Base-by-base conservation (phyloP, 1,140 invertebrate species). In the Heterodera carotae region DNA sequence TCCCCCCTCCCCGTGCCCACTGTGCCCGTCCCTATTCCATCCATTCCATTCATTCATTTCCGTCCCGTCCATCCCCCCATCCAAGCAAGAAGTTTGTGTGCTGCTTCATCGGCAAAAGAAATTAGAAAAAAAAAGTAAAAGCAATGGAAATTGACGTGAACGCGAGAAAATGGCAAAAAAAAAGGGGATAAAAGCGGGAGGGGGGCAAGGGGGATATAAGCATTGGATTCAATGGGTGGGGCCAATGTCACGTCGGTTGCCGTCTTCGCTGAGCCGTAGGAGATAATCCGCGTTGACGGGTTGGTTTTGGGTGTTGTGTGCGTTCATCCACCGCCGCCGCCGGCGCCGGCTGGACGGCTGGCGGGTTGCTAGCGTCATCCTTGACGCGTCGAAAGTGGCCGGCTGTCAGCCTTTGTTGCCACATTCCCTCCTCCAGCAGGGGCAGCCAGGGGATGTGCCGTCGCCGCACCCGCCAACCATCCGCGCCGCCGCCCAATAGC, bases 81-180 rank as follows among this genome's bases (percentile, higher is more conserved):
- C 36, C 36, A 39, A 6, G 4, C n/a, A n/a, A n/a, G 10, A 39
- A 39, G 36, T 39, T 39, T 10, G 39, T 34, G 27, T 69, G 27
- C 68, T 18, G 39, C 8, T 25, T 25, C 10, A 10, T 39, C 39
- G 53, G 53, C 27, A 34, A 18, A 29, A 70, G 15, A 70, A 70
- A 70, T 70, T 70, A 70, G 59, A 70, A 70, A n/a, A n/a, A n/a
- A n/a, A n/a, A n/a, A n/a, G n/a, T n/a, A n/a, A n/a, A n/a, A n/a
- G n/a, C n/a, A n/a, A 70, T 70, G 69, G 69, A 70, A 70, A 70
- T 70, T 48, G 36, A 70, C 68, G 39, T 12, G 39, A 33, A 59
- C 69, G 27, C 39, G 59, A 22, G 69, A 56, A 48, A 70, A 34
- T 53, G 68, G 39, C 8, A 69, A 69, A 69, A 69, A 69, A 33